Base-by-base conservation (phyloP, 2,888 invertebrate species). In the Thera britannica region DNA sequence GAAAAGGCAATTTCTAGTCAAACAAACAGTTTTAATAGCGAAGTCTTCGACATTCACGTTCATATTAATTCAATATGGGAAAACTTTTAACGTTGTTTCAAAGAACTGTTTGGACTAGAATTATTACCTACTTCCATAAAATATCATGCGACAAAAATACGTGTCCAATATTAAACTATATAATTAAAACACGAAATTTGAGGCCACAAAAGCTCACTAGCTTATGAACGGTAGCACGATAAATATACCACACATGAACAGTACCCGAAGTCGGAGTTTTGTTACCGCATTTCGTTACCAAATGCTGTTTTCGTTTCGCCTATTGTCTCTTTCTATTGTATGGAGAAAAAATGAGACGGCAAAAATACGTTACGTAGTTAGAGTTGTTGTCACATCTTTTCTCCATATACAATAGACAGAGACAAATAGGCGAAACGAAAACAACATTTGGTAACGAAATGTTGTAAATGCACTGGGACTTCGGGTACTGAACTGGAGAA, bases 121-220 rank as follows among this genome's bases (percentile, higher is more conserved):
- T 36, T 3, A 35, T 5, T 49, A 59, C n/a, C 12, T 36, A 36
- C 48, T 58, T 58, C 4, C 49, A 59, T 49, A n/a, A 35, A 38
- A 59, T 12, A 49, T 35, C 0, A 58, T 59, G 48, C 46, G 48
- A 58, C 35, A 48, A 41, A 11, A 59, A 51, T 9, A 46, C 49
- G 38, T 12, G 46, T 57, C 34, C 34, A 64, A 46, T 9, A 34
- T 52, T 55, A 49, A 55, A 49, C 57, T 59, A n/a, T n/a, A n/a
- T n/a, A 62, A 62, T 67, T 67, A 67, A 46, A 67, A 62, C 62
- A 59, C 38, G 49, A 55, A 51, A 60, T 54, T 23, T n/a, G 34
- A 67, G 56, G 55, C 23, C 44, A 62, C 56, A 67, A 34, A 52
- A 52, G 34, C 34, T 52, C 52, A 52, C 34, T 52, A 34, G 9